These are phyloP conservation scores for Hypselothyrea guttata DNA, from an alignment of 2,888 invertebrate species.

Conservation along the genomic window DNA sequence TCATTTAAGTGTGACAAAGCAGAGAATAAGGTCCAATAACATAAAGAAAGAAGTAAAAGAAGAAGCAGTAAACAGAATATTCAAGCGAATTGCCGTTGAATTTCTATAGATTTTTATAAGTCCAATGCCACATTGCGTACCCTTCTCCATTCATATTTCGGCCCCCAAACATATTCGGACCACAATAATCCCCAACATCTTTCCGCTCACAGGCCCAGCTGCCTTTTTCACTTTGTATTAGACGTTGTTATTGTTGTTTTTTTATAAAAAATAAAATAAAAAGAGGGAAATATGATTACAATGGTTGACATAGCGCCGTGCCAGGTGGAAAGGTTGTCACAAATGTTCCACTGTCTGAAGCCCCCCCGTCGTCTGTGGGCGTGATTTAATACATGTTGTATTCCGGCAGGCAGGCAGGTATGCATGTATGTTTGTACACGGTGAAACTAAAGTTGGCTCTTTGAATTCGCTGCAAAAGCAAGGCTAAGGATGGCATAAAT, in stretches of 20 bases:
- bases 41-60: background rate
- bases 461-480: too few relatives aligned
- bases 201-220: constrained; percentile 39
- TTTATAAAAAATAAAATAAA: too few relatives aligned
- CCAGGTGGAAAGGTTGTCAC: constrained; percentile 55
- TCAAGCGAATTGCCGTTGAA: constrained; percentile 31
- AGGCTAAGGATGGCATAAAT: too few relatives aligned
- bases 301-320: constrained; percentile 56
- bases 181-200: constrained; percentile 43
- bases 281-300: constrained; percentile 64
- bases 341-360: constrained; percentile 18
- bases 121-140: background rate
- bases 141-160: background rate
- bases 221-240: constrained; percentile 40
- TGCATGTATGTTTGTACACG: background rate
- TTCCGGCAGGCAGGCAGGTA: constrained; percentile 2
- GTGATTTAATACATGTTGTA: constrained; percentile 2
- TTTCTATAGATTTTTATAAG: constrained; percentile 34
- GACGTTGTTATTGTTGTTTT: constrained; percentile 38
- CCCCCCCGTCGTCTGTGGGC: constrained; percentile 13
- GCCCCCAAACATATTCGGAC: constrained; percentile 4
- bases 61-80: background rate
- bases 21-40: background rate
- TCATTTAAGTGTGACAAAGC: constrained; percentile 17
- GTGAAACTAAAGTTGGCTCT: too few relatives aligned